These are phyloP conservation scores for Diorhabda elongata DNA, from an alignment of 1,140 invertebrate genomes.

Conservation along the genomic window DNA sequence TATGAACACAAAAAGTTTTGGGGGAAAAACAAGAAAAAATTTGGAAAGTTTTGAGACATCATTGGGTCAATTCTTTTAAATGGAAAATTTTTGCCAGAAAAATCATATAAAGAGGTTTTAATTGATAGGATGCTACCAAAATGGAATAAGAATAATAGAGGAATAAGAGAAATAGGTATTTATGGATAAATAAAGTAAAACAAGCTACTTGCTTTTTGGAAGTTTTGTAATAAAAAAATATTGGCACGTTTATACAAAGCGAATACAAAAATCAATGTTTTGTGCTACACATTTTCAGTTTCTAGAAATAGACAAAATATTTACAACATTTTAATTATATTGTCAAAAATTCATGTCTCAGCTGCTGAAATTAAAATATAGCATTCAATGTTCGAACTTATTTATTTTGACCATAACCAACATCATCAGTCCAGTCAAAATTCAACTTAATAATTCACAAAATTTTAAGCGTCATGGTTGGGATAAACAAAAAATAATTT, in stretches of 20 bases:
- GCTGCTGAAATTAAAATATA: background rate
- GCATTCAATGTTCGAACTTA: background rate
- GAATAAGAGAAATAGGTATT: no score
- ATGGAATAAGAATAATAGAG: no score
- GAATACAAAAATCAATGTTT: constrained; percentile 14
- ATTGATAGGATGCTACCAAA: no score
- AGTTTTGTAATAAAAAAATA: constrained; percentile 15
- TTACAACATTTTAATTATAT: background rate
- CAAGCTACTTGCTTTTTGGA: background rate
- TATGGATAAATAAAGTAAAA: background rate
- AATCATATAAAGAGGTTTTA: no score
- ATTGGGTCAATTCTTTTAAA: no score
- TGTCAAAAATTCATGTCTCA: background rate
- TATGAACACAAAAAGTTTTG: no score
- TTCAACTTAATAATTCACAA: background rate
- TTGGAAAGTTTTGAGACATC: no score
- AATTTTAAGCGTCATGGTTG: no score
- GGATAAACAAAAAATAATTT: no score
- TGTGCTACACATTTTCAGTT: background rate
- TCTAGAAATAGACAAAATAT: background rate
- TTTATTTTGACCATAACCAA: background rate
- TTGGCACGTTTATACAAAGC: constrained; percentile 15
- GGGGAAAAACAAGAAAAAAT: no score
- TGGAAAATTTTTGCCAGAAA: no score
- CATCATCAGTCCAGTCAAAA: constrained; percentile 5